Evolutionary conservation across 2,888 invertebrate genomes (phyloP).

Genomic region (Conistra vaccinii): DNA sequence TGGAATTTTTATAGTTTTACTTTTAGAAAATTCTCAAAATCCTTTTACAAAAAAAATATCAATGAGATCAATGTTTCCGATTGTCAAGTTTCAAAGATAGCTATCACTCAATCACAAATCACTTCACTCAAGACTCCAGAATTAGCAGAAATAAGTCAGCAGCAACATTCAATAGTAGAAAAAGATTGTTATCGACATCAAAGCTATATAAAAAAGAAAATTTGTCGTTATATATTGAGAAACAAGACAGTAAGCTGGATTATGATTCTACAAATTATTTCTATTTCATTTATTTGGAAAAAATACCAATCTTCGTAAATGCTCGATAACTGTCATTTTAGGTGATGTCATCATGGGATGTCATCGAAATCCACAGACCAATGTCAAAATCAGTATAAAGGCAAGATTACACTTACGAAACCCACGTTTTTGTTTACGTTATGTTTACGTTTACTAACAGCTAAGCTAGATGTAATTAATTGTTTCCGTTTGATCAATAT

Average conservation of each 20-base stretch:
- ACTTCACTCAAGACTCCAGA: not conserved
- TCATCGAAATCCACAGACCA: slow-evolving; percentile 14
- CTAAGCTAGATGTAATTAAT: not conserved
- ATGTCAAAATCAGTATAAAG: not conserved
- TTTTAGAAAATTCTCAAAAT: slow-evolving; percentile 30
- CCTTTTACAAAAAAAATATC: slow-evolving; percentile 25
- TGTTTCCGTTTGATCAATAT: not conserved
- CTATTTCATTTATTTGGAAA: not conserved
- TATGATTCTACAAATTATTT: not conserved
- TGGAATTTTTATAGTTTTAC: slow-evolving; percentile 44
- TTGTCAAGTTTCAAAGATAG: slow-evolving; percentile 37
- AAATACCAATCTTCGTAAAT: slow-evolving; percentile 21
- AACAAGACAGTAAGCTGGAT: no score
- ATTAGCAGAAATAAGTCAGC: not conserved
- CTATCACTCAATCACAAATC: slow-evolving; percentile 11
- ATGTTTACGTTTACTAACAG: not conserved
- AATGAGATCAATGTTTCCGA: slow-evolving; percentile 57
- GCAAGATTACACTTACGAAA: not conserved
- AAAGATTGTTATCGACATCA: no score
- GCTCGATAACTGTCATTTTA: slow-evolving; percentile 1
- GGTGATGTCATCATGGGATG: slow-evolving; percentile 44
- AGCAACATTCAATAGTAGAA: not conserved
- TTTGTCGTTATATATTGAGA: fast-evolving
- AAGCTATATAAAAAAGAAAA: not conserved
- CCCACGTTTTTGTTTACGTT: not conserved